phyloP scores from a whole-genome alignment of 2,888 invertebrate species.

The Lasioglossum marginatum region DNA sequence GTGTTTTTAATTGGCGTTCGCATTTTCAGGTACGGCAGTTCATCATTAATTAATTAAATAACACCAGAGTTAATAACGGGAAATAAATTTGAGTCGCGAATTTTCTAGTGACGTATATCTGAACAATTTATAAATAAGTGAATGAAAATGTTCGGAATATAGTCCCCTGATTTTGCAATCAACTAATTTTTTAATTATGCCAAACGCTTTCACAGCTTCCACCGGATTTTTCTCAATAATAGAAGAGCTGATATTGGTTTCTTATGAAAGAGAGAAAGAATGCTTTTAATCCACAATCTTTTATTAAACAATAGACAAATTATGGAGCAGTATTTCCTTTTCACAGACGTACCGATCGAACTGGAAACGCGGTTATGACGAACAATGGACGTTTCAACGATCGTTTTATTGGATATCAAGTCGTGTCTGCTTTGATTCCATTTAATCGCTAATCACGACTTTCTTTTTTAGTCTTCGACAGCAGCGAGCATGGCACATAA shows the following conservation, averaged over 20 bases:
- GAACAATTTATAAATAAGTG: not conserved
- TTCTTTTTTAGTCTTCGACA: not conserved
- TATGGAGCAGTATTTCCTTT: not conserved
- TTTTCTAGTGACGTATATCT: not conserved
- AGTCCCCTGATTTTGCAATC: not conserved
- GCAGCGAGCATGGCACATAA: not conserved
- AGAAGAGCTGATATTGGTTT: not conserved
- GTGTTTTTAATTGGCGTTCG: not conserved
- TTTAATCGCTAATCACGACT: slow-evolving; percentile 6
- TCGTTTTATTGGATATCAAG: slow-evolving; percentile 16
- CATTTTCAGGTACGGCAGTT: not conserved
- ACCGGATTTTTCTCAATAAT: not conserved
- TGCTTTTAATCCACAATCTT: not conserved
- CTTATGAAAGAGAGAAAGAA: not conserved
- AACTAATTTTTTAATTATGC: not conserved
- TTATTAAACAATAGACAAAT: not conserved
- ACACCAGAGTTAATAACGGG: too few species aligned
- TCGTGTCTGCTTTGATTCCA: not conserved
- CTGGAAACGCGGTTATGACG: not conserved
- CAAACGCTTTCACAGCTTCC: not conserved
- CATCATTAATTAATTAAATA: not conserved
- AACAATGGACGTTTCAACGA: slow-evolving; percentile 5
- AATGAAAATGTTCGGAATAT: not conserved
- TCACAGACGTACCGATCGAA: not conserved
- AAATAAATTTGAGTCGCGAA: not conserved